A percentile compares a stretch with the other conserved stretches of the same genome.
These are phyloP conservation scores for Agrenia bidenticulata DNA, from an alignment of 2,888 invertebrate genomes.

Conservation along the genomic window DNA sequence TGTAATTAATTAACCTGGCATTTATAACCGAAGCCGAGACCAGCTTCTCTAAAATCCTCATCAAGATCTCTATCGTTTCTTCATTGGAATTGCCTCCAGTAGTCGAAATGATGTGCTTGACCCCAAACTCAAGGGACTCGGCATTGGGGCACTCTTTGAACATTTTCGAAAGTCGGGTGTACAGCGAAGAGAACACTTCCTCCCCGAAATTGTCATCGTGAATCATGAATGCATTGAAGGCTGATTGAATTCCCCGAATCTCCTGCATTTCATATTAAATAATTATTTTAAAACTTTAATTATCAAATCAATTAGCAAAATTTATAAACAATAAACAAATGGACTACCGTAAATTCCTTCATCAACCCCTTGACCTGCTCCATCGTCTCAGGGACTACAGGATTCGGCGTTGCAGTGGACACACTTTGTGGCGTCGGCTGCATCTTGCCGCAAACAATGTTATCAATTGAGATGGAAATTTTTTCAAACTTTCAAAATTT, in stretches of 20 bases:
- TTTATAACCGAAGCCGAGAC: slow-evolving; percentile 72
- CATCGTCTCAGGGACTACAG: slow-evolving; percentile 39
- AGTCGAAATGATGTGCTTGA: slow-evolving; percentile 72
- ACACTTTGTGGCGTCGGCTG: slow-evolving; percentile 31
- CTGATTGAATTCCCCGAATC: slow-evolving; percentile 82
- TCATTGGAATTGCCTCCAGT: slow-evolving; percentile 74
- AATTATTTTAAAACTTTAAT: slow-evolving; percentile 14
- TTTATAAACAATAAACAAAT: not conserved
- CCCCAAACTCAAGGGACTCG: slow-evolving; percentile 73
- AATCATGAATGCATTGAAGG: slow-evolving; percentile 83
- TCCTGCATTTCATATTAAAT: slow-evolving; percentile 59
- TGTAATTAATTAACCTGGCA: slow-evolving; percentile 65
- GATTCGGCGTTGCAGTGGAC: slow-evolving; percentile 41
- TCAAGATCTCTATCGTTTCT: slow-evolving; percentile 72
- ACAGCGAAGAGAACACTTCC: slow-evolving; percentile 37
- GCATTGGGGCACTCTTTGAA: slow-evolving; percentile 65
- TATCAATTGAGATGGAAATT: too few relatives aligned
- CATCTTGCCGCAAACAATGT: too few relatives aligned
- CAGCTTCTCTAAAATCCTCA: slow-evolving; percentile 72
- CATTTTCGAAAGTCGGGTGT: slow-evolving; percentile 61
- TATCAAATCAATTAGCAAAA: slow-evolving; percentile 1
- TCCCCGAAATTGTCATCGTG: slow-evolving; percentile 57
- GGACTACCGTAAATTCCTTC: slow-evolving; percentile 50
- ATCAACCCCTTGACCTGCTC: slow-evolving; percentile 44
- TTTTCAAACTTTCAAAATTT: too few relatives aligned